These are phyloP conservation scores for Sterrhoptilus dennistouni DNA, from an alignment of 2,113 vertebrate species.

Conservation along the genomic window DNA sequence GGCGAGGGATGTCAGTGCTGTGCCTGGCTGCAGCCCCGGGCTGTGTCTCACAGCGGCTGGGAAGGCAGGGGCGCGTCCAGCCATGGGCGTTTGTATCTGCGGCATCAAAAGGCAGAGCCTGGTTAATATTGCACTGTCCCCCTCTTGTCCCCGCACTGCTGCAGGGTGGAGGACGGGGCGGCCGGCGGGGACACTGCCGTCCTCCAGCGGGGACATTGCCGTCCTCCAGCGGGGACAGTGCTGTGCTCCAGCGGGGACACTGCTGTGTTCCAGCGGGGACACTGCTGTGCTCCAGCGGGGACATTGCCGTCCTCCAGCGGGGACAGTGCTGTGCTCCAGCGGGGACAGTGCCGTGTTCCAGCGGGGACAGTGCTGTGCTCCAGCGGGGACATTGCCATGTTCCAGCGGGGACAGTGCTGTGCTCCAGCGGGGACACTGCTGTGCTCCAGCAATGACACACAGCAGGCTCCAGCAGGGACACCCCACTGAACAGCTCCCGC, in stretches of 20 bases:
- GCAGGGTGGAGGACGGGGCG: background rate
- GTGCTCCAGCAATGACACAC: background rate
- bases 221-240: background rate
- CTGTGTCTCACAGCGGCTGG: accelerated
- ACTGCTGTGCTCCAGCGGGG: too few relatives aligned
- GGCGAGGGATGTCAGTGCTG: accelerated
- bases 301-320: too few relatives aligned
- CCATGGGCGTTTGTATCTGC: accelerated
- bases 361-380: too few relatives aligned
- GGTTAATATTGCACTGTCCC: accelerated
- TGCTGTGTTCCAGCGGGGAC: too few relatives aligned
- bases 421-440: background rate
- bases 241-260: background rate
- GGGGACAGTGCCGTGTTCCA: background rate
- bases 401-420: background rate
- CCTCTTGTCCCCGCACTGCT: accelerated
- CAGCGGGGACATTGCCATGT: background rate
- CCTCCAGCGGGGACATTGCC: background rate
- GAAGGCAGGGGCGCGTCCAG: background rate
- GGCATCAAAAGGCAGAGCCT: accelerated
- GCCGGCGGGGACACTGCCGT: background rate
- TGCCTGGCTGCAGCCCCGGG: accelerated
- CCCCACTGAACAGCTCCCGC: accelerated
- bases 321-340: too few relatives aligned
- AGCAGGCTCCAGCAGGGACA: background rate